phyloP scores from a whole-genome alignment of 2,888 invertebrate species.

The Meiosimyza decipiens region DNA sequence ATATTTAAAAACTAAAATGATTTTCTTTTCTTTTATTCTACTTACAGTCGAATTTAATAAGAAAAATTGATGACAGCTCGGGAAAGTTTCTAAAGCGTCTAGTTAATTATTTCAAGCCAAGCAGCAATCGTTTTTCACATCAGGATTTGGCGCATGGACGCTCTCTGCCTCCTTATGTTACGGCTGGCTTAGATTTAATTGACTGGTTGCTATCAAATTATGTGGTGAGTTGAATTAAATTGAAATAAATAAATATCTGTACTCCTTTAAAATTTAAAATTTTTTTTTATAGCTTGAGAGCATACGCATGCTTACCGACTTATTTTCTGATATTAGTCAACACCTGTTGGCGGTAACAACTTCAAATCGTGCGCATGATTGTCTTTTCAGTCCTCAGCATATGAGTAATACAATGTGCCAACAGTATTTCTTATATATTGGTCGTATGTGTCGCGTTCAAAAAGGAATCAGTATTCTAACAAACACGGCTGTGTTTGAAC shows the following conservation, averaged over 20 bases:
- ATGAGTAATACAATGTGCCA: conserved; percentile 91
- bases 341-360: conserved; percentile 80
- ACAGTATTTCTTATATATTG: conserved; percentile 93
- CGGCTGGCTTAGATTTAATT: conserved; percentile 64
- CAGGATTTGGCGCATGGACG: conserved; percentile 74
- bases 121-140: conserved; percentile 87
- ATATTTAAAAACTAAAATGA: too few species aligned
- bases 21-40: neutral
- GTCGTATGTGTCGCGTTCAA: conserved; percentile 81
- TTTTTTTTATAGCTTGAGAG: conserved; percentile 71
- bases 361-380: conserved; percentile 84
- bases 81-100: conserved; percentile 79
- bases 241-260: neutral
- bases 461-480: conserved; percentile 79
- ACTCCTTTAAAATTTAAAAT: conserved; percentile 1
- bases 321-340: conserved; percentile 82
- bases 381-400: conserved; percentile 87
- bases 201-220: conserved; percentile 62
- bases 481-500: conserved; percentile 78
- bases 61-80: conserved; percentile 75
- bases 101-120: conserved; percentile 87
- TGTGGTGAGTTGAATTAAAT: conserved; percentile 50
- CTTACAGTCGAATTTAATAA: conserved; percentile 67
- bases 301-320: conserved; percentile 78
- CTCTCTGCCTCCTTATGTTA: conserved; percentile 61